Percentiles rank a stretch among this genome's conserved stretches.
phyloP scores from a whole-genome alignment of 2,797 vertebrate species.

The Poecilia gillii region DNA sequence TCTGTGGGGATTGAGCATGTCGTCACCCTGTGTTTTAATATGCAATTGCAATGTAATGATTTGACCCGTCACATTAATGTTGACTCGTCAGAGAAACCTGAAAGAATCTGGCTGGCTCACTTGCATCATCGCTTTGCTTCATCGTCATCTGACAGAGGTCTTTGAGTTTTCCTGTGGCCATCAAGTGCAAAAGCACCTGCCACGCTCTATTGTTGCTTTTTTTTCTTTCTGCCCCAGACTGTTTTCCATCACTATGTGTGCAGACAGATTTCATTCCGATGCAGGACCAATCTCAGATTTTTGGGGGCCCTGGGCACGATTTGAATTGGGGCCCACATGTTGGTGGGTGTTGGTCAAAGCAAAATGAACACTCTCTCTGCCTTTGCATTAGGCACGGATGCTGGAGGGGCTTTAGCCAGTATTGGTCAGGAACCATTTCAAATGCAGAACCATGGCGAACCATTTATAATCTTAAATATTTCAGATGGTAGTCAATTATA shows the following conservation, averaged over 20 bases:
- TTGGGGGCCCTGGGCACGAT: background rate
- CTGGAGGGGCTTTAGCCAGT: background rate
- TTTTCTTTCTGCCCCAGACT: slow-evolving; percentile 9
- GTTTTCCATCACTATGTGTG: slow-evolving; percentile 35
- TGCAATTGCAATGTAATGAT: slow-evolving; percentile 12
- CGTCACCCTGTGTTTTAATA: background rate
- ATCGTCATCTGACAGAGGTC: slow-evolving; percentile 15
- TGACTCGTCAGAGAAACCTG: slow-evolving; percentile 12
- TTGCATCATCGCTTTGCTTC: background rate
- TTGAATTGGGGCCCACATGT: background rate
- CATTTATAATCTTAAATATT: background rate
- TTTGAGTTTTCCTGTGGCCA: slow-evolving; percentile 21
- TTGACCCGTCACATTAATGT: slow-evolving; percentile 3
- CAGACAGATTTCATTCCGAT: slow-evolving; percentile 19
- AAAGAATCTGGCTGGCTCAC: slow-evolving; percentile 12
- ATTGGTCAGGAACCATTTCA: background rate
- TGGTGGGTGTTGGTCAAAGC: background rate
- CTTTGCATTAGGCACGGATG: background rate
- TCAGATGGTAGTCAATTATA: background rate
- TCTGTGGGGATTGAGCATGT: slow-evolving; percentile 18
- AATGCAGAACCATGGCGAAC: background rate
- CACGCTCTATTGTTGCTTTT: slow-evolving; percentile 47
- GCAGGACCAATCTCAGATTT: background rate
- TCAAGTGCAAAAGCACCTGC: slow-evolving; percentile 36
- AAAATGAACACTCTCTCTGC: background rate